Evolutionary conservation across 2,113 vertebrate species (phyloP).

Genomic region (Poecile atricapillus): DNA sequence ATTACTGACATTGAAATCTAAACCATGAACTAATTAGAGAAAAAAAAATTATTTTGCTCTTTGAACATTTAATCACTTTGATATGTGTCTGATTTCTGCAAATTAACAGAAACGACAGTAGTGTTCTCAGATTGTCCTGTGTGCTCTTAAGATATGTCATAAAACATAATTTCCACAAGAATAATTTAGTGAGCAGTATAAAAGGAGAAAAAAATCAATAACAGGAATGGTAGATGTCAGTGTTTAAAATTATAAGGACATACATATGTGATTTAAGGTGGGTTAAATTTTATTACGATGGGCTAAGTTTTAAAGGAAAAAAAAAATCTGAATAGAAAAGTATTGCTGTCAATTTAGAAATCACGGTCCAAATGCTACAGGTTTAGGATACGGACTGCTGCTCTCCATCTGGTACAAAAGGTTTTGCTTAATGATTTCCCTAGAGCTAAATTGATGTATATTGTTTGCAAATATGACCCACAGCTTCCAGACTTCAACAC

Average conservation of each 20-base stretch:
- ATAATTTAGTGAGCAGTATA: not conserved
- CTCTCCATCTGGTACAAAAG: not conserved
- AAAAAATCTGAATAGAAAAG: not conserved
- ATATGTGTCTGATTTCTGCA: not conserved
- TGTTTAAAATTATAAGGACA: not conserved
- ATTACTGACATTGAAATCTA: not conserved
- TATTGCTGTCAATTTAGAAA: not conserved
- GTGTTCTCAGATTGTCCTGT: not conserved
- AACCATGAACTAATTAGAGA: not conserved
- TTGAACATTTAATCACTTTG: not conserved
- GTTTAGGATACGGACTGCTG: not conserved
- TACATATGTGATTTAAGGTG: not conserved
- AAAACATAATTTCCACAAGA: not conserved
- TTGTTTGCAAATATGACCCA: not conserved
- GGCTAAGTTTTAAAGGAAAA: not conserved
- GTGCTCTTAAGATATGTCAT: not conserved
- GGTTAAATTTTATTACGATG: not conserved
- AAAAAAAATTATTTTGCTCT: not conserved
- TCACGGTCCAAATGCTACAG: not conserved
- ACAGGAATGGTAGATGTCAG: not conserved
- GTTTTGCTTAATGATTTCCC: not conserved
- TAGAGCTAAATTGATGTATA: not conserved
- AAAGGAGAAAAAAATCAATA: not conserved
- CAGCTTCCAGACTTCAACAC: not conserved
- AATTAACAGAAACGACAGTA: not conserved